These are phyloP conservation scores for Pontoporia blainvillei DNA, from an alignment of 2,113 vertebrate species.

Conservation along the genomic window DNA sequence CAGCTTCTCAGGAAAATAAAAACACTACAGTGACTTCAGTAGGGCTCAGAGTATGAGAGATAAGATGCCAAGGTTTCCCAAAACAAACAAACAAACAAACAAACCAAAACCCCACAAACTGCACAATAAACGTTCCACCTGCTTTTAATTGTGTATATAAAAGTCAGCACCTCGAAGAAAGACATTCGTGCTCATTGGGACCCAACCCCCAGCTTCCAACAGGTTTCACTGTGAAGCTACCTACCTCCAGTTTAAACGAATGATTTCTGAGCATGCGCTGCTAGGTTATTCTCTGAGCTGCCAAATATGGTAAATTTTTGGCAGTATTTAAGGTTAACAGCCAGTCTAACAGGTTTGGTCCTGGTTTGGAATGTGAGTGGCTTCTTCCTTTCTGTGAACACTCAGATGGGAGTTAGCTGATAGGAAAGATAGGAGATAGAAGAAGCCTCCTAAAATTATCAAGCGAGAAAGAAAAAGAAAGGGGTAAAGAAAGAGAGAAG, in stretches of 20 bases:
- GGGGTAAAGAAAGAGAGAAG: neutral
- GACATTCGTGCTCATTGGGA: neutral
- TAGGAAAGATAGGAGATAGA: neutral
- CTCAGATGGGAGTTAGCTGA: neutral
- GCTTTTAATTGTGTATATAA: neutral
- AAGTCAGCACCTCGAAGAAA: neutral
- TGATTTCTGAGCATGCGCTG: neutral
- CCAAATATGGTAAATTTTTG: neutral
- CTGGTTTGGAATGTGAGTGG: neutral
- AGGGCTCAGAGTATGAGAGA: neutral
- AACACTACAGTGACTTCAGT: neutral
- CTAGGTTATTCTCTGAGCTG: neutral
- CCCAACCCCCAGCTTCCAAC: neutral
- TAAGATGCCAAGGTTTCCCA: neutral
- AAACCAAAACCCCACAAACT: neutral
- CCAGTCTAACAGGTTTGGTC: neutral
- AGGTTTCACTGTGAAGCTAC: neutral
- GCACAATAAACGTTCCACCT: neutral
- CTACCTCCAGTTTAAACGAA: neutral
- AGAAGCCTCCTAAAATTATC: neutral
- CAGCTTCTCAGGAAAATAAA: slow-evolving; percentile 2
- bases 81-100: neutral
- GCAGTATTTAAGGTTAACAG: neutral
- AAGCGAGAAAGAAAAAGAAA: neutral
- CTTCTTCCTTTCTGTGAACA: neutral